Conservation (phyloP, 2,888 invertebrate species). For the Trachelus troglodyta region DNA sequence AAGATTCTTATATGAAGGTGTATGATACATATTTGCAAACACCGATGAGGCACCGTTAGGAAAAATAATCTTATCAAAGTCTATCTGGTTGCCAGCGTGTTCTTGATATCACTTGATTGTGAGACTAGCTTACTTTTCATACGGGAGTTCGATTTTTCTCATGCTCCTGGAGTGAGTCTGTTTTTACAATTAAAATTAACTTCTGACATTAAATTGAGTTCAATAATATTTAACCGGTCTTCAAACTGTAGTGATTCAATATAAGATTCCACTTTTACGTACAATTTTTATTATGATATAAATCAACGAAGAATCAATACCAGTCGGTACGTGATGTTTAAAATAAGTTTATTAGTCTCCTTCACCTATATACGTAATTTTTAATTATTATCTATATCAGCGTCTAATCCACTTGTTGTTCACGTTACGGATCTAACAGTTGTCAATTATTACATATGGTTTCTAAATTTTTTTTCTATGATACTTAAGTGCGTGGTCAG, state of each 20-base stretch:
- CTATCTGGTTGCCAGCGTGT: conserved; percentile 41
- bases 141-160: background rate
- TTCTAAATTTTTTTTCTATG: background rate
- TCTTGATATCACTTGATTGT: conserved; percentile 5
- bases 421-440: background rate
- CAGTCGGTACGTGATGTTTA: background rate
- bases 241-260: background rate
- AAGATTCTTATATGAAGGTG: background rate
- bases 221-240: background rate
- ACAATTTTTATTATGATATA: background rate
- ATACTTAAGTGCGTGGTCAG: background rate
- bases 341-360: background rate
- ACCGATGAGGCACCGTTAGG: background rate
- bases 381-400: background rate
- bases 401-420: background rate
- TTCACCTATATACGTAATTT: background rate
- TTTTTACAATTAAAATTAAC: background rate
- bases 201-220: background rate
- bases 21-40: background rate
- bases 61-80: conserved; percentile 51
- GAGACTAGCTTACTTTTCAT: conserved; percentile 1
- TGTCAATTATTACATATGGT: background rate
- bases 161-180: background rate
- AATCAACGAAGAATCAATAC: background rate
- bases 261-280: background rate